Percentiles rank a stretch among this genome's conserved stretches.
phyloP scores from a whole-genome alignment of 1,140 invertebrate genomes.

The Drosophila ambigua region DNA sequence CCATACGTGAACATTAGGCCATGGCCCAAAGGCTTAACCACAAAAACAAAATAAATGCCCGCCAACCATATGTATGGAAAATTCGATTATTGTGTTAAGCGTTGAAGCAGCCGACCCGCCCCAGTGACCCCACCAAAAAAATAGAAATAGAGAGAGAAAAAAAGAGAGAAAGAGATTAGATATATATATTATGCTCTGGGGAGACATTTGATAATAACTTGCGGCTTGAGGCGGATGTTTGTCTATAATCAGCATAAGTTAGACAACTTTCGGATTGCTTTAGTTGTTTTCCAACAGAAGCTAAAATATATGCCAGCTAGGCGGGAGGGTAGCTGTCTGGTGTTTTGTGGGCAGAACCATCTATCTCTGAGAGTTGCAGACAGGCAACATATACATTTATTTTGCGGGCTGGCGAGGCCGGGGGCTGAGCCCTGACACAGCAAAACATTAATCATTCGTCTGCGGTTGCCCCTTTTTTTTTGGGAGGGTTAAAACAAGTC shows the following conservation, averaged over 20 bases:
- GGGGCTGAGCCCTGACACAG: conserved; percentile 52
- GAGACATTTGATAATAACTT: conserved; percentile 82
- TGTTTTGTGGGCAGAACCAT: conserved; percentile 15
- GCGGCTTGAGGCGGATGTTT: conserved; percentile 59
- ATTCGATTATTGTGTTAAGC: conserved; percentile 78
- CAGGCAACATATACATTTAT: conserved; percentile 73
- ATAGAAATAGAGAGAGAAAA: background rate
- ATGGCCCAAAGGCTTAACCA: conserved; percentile 60
- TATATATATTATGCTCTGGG: conserved; percentile 72
- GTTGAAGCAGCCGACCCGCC: conserved; percentile 46
- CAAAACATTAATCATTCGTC: conserved; percentile 74
- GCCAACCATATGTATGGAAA: conserved; percentile 34
- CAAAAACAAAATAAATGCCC: conserved; percentile 15
- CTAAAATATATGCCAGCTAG: conserved; percentile 15
- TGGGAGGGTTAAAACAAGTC: conserved; percentile 62
- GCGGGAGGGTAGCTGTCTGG: background rate
- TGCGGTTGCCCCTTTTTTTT: conserved; percentile 22
- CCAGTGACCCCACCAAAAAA: conserved; percentile 2
- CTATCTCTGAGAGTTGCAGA: conserved; percentile 44
- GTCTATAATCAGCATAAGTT: conserved; percentile 80
- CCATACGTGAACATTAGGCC: conserved; percentile 29
- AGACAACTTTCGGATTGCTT: conserved; percentile 55
- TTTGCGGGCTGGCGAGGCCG: conserved; percentile 16
- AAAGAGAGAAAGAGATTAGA: background rate
- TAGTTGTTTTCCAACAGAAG: conserved; percentile 47